Base-by-base conservation (phyloP, 2,113 vertebrate genomes). In the Gymnocephalus cernua region DNA sequence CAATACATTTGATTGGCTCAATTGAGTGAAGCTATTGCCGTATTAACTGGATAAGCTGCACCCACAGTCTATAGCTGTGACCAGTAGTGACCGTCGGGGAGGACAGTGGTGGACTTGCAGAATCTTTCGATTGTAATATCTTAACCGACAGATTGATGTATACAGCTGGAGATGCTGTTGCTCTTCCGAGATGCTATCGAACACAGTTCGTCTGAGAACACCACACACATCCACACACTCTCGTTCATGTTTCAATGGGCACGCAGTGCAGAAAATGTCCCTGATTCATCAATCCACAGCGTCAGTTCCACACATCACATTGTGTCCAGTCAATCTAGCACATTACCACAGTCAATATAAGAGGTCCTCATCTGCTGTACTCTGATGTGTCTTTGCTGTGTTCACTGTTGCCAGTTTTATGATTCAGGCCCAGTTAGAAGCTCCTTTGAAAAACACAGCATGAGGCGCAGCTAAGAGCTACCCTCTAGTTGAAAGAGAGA, bases 161-260 rank as follows among this genome's bases (percentile, higher is more conserved):
- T 80, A 77, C 59, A 32, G 80, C 70, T 56, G 73, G 61, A 68
- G 38, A 29, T 66, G 19, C 92, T 97, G 62, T 96, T 98, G 70
- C 95, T 97, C 19, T 98, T 98, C 85, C 91, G 92, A 29, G 97
- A 98, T 1, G 97, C 97, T 69, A 94, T 97, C 0, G 93, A 97
- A 25, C 97, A 98, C 87, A 93, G 97, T 97, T 78, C 86, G 93
- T 74, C 38, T 69, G 11, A 63, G 15, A 47, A 51, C 35, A n/a
- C 63, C 21, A 32, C n/a, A n/a, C n/a, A 72, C 47, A 56, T 47
- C 54, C 15, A 57, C 57, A 57, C 41, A 18, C 27, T 2, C 53
- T 44, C 23, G 25, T 5, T 27, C 62, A 48, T 3, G 0, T 62
- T 53, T 25, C 29, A 48, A 81, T 19, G 3, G 32, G 0, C 75